phyloP scores from a whole-genome alignment of 2,797 vertebrate species.

The Bradypodion ventrale region DNA sequence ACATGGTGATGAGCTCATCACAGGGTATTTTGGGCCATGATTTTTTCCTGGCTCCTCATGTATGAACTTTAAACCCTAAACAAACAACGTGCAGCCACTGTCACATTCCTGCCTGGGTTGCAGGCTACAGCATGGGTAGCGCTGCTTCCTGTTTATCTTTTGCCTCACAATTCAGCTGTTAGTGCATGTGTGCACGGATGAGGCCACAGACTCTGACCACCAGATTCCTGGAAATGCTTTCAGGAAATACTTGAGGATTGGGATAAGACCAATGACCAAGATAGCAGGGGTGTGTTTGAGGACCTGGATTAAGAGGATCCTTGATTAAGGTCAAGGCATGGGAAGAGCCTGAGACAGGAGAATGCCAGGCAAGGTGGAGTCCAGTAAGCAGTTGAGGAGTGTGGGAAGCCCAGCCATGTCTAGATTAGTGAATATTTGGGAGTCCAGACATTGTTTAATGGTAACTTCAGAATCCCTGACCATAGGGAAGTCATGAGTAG shows the following conservation, averaged over 20 bases:
- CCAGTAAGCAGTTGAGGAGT: not conserved
- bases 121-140: conserved; percentile 41
- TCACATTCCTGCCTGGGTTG: conserved; percentile 62
- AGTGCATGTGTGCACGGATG: not conserved
- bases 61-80: conserved; percentile 62
- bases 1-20: conserved; percentile 56
- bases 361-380: too few species aligned
- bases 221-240: not conserved
- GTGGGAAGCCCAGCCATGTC: not conserved
- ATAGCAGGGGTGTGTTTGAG: not conserved
- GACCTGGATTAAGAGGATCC: not conserved
- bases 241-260: not conserved
- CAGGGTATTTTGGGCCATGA: conserved; percentile 61
- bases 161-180: not conserved
- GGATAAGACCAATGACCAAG: not conserved
- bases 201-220: conserved; percentile 33
- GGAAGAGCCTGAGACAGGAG: not conserved
- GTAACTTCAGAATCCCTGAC: too few species aligned
- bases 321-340: not conserved
- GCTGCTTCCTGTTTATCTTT: conserved; percentile 68
- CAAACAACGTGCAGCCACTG: conserved; percentile 67
- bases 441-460: too few species aligned
- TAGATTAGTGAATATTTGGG: too few species aligned
- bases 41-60: conserved; percentile 62
- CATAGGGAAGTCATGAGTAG: too few species aligned